Evolutionary conservation across 2,797 vertebrate genomes (phyloP).

Genomic region (Phataginus tricuspis): DNA sequence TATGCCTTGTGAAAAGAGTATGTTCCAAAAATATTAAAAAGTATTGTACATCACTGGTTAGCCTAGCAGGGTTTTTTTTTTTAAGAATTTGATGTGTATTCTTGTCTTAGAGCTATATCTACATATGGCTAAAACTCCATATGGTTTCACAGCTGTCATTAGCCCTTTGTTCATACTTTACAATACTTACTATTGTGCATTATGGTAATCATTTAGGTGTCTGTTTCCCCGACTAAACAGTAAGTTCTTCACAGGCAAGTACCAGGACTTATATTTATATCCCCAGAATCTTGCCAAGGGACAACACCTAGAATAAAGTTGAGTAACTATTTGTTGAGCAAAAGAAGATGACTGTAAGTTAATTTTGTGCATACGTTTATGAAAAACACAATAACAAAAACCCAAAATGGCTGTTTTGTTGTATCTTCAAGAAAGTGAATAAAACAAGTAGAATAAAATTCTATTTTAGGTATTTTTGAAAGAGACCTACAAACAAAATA

Average conservation of each 20-base stretch:
- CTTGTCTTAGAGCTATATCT: background rate
- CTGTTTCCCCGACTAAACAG: background rate
- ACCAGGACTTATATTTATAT: background rate
- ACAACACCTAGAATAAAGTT: background rate
- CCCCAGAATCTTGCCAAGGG: background rate
- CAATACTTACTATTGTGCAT: background rate
- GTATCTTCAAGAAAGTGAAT: background rate
- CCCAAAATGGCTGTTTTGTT: background rate
- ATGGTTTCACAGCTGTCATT: conserved; percentile 28
- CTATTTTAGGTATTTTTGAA: conserved; percentile 16
- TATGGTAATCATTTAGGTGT: background rate
- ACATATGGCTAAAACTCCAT: conserved; percentile 23
- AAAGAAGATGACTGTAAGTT: background rate
- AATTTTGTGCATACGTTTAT: background rate
- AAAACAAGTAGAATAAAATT: background rate
- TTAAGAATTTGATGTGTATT: conserved; percentile 35
- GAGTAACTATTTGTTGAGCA: background rate
- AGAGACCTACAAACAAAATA: background rate
- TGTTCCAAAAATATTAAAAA: conserved; percentile 23
- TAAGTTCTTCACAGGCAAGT: background rate
- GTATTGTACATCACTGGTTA: conserved; percentile 25
- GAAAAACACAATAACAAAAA: background rate
- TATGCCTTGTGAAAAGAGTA: background rate
- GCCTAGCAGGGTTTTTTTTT: background rate
- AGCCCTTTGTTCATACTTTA: conserved; percentile 18